Evolutionary conservation across 2,888 invertebrate genomes (phyloP).

Genomic region (Drosophila macrospina): DNA sequence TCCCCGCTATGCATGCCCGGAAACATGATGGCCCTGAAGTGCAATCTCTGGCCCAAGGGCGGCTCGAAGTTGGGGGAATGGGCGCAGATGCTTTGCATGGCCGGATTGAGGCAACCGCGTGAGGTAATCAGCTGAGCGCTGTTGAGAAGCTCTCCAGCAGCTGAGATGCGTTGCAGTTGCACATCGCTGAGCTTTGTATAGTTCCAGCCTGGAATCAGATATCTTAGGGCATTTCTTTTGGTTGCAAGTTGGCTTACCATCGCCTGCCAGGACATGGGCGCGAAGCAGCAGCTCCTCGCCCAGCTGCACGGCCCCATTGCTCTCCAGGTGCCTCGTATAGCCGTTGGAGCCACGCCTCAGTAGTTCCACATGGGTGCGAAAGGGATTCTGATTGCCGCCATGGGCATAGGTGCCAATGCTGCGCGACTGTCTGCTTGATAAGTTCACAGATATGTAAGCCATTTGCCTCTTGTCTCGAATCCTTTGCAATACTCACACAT

Average conservation of each 20-base stretch:
- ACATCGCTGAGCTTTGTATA: slow-evolving; percentile 87
- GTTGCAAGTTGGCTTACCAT: slow-evolving; percentile 84
- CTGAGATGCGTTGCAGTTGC: slow-evolving; percentile 83
- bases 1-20: slow-evolving; percentile 87
- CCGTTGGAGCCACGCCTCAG: slow-evolving; percentile 86
- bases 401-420: slow-evolving; percentile 85
- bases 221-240: background rate
- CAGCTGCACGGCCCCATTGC: slow-evolving; percentile 86
- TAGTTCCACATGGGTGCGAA: slow-evolving; percentile 86
- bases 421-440: slow-evolving; percentile 80
- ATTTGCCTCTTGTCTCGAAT: background rate
- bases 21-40: slow-evolving; percentile 87
- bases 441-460: background rate
- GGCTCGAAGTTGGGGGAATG: slow-evolving; percentile 85
- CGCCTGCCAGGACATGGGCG: slow-evolving; percentile 86
- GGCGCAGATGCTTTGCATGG: slow-evolving; percentile 86
- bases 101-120: slow-evolving; percentile 86
- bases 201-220: slow-evolving; percentile 86
- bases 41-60: slow-evolving; percentile 85
- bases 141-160: slow-evolving; percentile 80
- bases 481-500: slow-evolving; percentile 81
- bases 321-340: slow-evolving; percentile 86
- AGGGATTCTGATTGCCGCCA: slow-evolving; percentile 87
- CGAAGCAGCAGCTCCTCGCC: slow-evolving; percentile 87
- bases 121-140: slow-evolving; percentile 85